A percentile compares a stretch with the other conserved stretches of the same genome.
phyloP scores from a whole-genome alignment of 2,113 vertebrate species.

The Sceloporus tristichus region DNA sequence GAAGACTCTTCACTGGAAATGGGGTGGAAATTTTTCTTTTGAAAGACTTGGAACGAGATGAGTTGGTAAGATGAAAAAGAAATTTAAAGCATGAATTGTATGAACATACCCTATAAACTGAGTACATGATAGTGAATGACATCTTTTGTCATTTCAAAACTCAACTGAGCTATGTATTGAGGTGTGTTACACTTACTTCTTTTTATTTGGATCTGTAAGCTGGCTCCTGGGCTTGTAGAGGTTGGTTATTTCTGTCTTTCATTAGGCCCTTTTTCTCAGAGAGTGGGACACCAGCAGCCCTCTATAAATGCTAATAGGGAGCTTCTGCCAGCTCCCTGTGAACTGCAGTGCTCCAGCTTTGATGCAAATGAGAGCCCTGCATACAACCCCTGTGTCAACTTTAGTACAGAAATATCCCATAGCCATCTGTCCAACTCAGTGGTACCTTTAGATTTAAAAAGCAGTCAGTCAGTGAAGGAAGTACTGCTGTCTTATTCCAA shows the following conservation, averaged over 20 bases:
- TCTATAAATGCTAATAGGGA: not conserved
- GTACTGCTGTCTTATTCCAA: not conserved
- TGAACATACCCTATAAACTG: not conserved
- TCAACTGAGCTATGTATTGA: not conserved
- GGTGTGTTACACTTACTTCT: not conserved
- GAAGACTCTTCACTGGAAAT: constrained; percentile 68
- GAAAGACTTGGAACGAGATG: constrained; percentile 66
- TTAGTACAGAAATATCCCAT: not conserved
- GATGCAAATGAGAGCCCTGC: not conserved
- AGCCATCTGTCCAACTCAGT: not conserved
- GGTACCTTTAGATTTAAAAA: not conserved
- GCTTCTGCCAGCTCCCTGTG: not conserved
- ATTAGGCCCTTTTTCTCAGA: not conserved
- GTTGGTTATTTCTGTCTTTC: not conserved
- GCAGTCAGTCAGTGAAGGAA: not conserved
- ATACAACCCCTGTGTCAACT: not conserved
- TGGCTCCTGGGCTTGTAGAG: no score
- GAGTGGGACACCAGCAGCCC: not conserved
- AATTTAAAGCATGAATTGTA: not conserved
- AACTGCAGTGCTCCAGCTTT: not conserved
- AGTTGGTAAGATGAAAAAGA: constrained; percentile 63
- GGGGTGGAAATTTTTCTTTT: constrained; percentile 67
- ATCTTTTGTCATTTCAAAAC: not conserved
- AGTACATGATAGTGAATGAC: not conserved
- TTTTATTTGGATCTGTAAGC: not conserved